Percentiles rank a stretch among this genome's conserved stretches.
These are phyloP conservation scores for Cheilosia variabilis DNA, from an alignment of 2,888 invertebrate genomes.

Conservation along the genomic window DNA sequence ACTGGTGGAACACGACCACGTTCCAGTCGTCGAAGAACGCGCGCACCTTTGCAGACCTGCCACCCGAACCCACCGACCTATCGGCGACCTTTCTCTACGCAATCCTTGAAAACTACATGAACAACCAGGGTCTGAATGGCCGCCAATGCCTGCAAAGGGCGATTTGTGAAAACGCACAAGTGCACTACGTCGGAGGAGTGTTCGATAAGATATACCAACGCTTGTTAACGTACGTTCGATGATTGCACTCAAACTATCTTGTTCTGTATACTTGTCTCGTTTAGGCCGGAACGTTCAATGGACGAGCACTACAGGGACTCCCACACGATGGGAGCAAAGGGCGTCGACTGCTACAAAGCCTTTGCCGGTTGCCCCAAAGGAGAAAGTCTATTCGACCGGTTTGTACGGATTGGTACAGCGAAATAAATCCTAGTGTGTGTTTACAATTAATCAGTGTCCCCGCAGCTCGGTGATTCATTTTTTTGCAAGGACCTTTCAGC, in stretches of 20 bases:
- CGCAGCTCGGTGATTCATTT: not conserved
- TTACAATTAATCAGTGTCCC: not conserved
- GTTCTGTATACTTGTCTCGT: not conserved
- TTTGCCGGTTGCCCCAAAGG: conserved; percentile 47
- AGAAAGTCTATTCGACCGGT: conserved; percentile 50
- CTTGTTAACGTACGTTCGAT: conserved; percentile 56
- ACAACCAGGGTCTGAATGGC: conserved; percentile 51
- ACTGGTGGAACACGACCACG: conserved; percentile 32
- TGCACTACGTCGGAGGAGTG: conserved; percentile 56
- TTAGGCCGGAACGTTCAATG: conserved; percentile 57
- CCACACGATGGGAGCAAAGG: conserved; percentile 33
- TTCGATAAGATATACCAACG: conserved; percentile 56
- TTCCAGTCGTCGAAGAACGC: conserved; percentile 7
- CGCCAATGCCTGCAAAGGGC: conserved; percentile 58
- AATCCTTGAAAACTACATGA: conserved; percentile 56
- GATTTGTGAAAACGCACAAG: conserved; percentile 63
- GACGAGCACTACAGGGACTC: conserved; percentile 56
- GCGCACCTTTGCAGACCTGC: not conserved
- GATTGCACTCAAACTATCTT: conserved; percentile 1
- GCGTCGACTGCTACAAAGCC: conserved; percentile 55
- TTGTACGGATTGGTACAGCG: conserved; percentile 40
- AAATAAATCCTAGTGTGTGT: not conserved
- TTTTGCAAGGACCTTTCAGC: not conserved
- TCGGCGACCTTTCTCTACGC: conserved; percentile 52
- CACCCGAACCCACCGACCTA: conserved; percentile 24